Conservation (phyloP, 2,797 vertebrate species). For the Lophotriccus pileatus region DNA sequence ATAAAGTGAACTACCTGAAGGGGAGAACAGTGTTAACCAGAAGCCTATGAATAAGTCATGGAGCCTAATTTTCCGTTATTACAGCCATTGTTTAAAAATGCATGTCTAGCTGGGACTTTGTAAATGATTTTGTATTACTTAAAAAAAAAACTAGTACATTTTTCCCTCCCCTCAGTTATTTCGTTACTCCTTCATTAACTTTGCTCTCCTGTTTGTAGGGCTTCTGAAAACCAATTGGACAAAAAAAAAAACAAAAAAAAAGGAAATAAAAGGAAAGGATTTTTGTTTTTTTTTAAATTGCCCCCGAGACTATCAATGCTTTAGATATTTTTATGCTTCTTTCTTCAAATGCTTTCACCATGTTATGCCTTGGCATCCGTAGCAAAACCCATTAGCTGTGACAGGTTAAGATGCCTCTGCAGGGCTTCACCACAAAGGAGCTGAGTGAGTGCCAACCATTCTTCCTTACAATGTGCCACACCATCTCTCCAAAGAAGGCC, state of each 20-base stretch:
- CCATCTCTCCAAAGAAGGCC: neutral
- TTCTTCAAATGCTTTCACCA: slow-evolving; percentile 56
- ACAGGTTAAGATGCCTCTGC: slow-evolving; percentile 63
- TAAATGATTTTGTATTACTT: slow-evolving; percentile 77
- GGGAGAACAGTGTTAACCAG: slow-evolving; percentile 70
- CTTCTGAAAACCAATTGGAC: slow-evolving; percentile 3
- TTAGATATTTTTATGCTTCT: slow-evolving; percentile 39
- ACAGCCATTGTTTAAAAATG: slow-evolving; percentile 80
- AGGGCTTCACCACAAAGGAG: slow-evolving; percentile 47
- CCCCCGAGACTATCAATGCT: slow-evolving; percentile 42
- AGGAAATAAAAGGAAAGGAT: neutral
- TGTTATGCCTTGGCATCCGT: slow-evolving; percentile 60
- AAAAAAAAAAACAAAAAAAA: neutral
- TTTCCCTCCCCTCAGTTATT: slow-evolving; percentile 9
- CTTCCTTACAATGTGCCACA: neutral
- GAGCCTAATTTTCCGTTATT: slow-evolving; percentile 79
- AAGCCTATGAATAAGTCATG: slow-evolving; percentile 79
- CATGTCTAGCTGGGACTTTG: slow-evolving; percentile 69
- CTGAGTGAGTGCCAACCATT: slow-evolving; percentile 38
- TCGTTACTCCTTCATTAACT: slow-evolving; percentile 62
- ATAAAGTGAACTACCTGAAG: slow-evolving; percentile 57
- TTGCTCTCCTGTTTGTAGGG: neutral
- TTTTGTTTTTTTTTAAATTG: neutral
- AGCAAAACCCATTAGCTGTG: slow-evolving; percentile 66
- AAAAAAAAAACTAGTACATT: slow-evolving; percentile 68